A percentile compares a stretch with the other conserved stretches of the same genome.
Conservation (phyloP, 2,113 vertebrate species). For the Ranitomeya variabilis region DNA sequence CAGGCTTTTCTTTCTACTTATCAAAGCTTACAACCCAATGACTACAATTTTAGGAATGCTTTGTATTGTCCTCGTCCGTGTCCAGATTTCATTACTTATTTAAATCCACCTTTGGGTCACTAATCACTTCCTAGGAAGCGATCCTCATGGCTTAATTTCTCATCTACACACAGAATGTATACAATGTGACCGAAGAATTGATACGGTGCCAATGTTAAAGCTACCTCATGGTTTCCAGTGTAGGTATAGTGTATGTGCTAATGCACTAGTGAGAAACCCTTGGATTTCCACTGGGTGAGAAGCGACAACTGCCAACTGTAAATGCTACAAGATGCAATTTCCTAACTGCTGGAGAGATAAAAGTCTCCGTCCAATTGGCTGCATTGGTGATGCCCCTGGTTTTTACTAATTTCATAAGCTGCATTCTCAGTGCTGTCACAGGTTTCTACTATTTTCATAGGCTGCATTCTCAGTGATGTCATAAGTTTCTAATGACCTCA, state of each 20-base stretch:
- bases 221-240: not conserved
- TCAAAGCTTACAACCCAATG: conserved; percentile 33
- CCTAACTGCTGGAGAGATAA: not conserved
- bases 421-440: not conserved
- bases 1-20: conserved; percentile 16
- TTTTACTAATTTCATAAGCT: not conserved
- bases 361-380: not conserved
- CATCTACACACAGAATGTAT: not conserved
- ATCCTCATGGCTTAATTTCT: conserved; percentile 4
- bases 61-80: conserved; percentile 2
- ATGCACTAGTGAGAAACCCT: not conserved
- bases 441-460: too few relatives aligned
- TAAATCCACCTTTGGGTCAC: conserved; percentile 35
- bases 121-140: conserved; percentile 31
- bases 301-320: not conserved
- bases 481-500: too few relatives aligned
- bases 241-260: not conserved
- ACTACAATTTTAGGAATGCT: conserved; percentile 34
- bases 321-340: not conserved
- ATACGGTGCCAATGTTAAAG: not conserved
- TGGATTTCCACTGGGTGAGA: too few relatives aligned
- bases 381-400: not conserved
- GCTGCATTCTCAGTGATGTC: too few relatives aligned
- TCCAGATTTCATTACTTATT: not conserved
- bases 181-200: not conserved